Evolutionary conservation across 2,888 invertebrate genomes (phyloP), one percentile per base, ranked within the genome.

Genomic region (Caenorhabditis imperialis): DNA sequence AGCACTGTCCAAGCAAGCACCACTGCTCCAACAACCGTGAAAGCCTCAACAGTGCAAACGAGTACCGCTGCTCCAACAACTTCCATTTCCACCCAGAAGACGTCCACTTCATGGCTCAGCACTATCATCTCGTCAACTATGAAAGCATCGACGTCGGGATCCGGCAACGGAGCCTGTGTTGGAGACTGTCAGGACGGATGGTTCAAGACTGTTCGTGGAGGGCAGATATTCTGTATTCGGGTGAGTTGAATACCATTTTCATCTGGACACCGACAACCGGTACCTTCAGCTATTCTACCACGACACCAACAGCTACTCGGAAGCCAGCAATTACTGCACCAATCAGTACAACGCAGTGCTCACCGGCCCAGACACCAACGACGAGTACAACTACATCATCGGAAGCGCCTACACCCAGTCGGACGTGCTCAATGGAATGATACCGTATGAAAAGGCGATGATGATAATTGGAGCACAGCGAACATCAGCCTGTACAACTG

Each of bases 391-490:
- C 25, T 37, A 51, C 38, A 51, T 51, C 37, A 38, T 51, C 10
- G 38, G 51, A 6, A 37, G 38, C 16, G 51, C 38, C 1, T 51
- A 51, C 38, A 51, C 37, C 3, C 51, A 67, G 16, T 27, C 67
- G 1, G 25, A 33, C n/a, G 50, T 57, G 16, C 48, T 58, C 3
- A 7, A 6, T 6, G 25, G 44, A 44, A 22, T 57, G 44, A 35
- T 40, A 14, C 18, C 30, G 0, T 58, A 57, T 23, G 27, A 20
- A 7, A 35, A 48, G 6, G 67, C 51, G 10, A 57, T 67, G 51
- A 67, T 67, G 57, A 37, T 67, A 1, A 37, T 67, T 6, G 67
- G 67, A n/a, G 51, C 57, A 2, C 35, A 67, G 10, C 12, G 67
- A 37, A 44, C 50, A 2, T 8, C 51, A 8, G 27, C 14, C 6